phyloP scores from a whole-genome alignment of 2,113 vertebrate genomes.

The Synodontis membranacea region DNA sequence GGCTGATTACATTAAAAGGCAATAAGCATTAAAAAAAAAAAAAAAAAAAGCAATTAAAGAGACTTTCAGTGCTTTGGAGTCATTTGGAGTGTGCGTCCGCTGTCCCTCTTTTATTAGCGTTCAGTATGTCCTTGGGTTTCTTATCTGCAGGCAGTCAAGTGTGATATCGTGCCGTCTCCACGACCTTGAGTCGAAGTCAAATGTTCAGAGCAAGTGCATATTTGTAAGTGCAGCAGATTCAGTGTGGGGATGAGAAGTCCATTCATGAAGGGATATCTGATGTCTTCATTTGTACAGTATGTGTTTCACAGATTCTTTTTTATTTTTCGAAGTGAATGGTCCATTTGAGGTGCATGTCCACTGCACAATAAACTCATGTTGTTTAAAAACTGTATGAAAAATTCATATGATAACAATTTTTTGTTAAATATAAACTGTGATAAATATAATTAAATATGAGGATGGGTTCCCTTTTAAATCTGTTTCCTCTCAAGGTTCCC shows the following conservation, averaged over 20 bases:
- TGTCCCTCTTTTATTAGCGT: not conserved
- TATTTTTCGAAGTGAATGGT: not conserved
- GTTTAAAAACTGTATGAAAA: not conserved
- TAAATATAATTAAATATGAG: no score
- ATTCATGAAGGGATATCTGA: not conserved
- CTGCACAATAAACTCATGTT: not conserved
- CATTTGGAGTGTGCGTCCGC: not conserved
- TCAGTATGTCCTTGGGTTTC: not conserved
- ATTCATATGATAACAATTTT: no score
- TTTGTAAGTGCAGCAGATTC: no score
- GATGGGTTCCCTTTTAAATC: no score
- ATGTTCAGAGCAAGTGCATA: not conserved
- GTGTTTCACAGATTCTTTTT: not conserved
- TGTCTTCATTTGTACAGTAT: not conserved
- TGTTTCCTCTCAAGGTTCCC: no score
- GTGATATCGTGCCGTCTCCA: conserved; percentile 4
- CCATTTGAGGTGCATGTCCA: not conserved
- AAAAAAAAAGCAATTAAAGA: not conserved
- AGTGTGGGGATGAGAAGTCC: not conserved
- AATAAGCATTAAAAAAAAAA: not conserved
- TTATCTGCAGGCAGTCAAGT: conserved; percentile 18
- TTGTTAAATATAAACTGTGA: no score
- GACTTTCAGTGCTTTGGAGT: not conserved
- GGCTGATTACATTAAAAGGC: not conserved
- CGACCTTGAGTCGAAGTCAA: conserved; percentile 17